These are phyloP conservation scores for Cyclina sinensis DNA, from an alignment of 1,140 invertebrate species.

Conservation along the genomic window DNA sequence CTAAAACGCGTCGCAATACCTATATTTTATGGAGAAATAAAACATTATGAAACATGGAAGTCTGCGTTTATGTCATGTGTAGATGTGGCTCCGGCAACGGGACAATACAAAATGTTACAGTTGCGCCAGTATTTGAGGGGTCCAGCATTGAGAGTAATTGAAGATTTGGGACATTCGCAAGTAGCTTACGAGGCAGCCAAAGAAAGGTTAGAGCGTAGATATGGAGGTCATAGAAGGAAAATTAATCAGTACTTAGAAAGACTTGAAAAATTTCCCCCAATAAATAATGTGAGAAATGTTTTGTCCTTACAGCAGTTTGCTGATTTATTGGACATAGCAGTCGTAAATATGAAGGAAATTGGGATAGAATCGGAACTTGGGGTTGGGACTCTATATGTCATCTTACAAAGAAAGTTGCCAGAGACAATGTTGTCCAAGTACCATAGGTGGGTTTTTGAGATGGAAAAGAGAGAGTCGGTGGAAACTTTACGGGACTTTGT, in stretches of 20 bases:
- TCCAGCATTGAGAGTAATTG: too few species aligned
- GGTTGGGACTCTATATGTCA: not conserved
- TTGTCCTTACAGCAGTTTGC: not conserved
- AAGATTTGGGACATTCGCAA: too few species aligned
- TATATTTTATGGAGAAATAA: too few species aligned
- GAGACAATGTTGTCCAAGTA: not conserved
- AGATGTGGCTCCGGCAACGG: too few species aligned
- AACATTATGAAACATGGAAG: too few species aligned
- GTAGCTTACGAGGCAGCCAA: not conserved
- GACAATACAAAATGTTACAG: too few species aligned
- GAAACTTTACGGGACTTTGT: not conserved
- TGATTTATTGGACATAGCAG: too few species aligned
- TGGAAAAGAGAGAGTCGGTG: not conserved
- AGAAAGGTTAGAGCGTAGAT: conserved; percentile 13
- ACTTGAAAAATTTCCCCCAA: not conserved
- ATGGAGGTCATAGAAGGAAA: not conserved
- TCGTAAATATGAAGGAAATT: not conserved
- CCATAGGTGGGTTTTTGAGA: not conserved
- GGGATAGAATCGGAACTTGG: not conserved
- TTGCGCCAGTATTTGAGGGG: too few species aligned
- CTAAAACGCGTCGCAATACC: too few species aligned
- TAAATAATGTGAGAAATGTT: conserved; percentile 1
- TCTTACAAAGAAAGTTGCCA: conserved; percentile 2
- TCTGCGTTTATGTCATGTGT: too few species aligned
- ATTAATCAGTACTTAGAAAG: not conserved